Base-by-base conservation (phyloP, 2,888 invertebrate species). In the Odontothrips loti region DNA sequence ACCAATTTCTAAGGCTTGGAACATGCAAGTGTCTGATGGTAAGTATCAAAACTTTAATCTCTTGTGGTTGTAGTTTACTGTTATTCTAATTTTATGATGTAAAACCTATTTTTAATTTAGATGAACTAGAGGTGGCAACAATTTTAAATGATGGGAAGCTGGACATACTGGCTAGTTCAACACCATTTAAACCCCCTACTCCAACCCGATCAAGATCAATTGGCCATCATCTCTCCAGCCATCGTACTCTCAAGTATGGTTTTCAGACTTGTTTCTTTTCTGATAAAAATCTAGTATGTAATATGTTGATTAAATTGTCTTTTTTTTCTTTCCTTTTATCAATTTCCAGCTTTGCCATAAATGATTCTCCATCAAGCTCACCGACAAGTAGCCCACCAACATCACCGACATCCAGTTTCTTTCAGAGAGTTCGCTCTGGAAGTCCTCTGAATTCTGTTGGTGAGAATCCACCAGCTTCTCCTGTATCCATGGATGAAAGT, bases 1-100 rank as follows among this genome's bases (percentile, higher is more conserved):
- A 27, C 68, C 68, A 11, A 9, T 75, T 11, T 23, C 68, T 27
- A 27, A 27, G 8, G 27, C 68, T 27, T 75, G 68, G 23, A 75
- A 75, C 27, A 75, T 75, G 68, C 68, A 75, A 27, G 23, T 75
- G 9, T 75, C 68, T 27, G 68, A 75, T 75, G 68, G 68, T 75
- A 27, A 75, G 68, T 10, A 27, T 27, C 12, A 12, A 12, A 12
- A 58, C 4, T 11, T 27, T 11, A 68, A 27, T 75, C 68, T 27
- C 12, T 27, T n/a, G 0, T 6, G n/a, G 6, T 58, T 1, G 17
- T 27, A 75, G 10, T 11, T 27, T 27, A 27, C 12, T 75, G 27
- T 1, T 12, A 23, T 75, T 23, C 12, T 27, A 23, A 8, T 3
- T 27, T 0, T 27, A 1, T 8, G 1, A 20, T 20, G n/a, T 4